Evolutionary conservation across 2,888 invertebrate species (phyloP), one percentile per base, ranked within the genome.

Genomic region (Athrips mouffetella): DNA sequence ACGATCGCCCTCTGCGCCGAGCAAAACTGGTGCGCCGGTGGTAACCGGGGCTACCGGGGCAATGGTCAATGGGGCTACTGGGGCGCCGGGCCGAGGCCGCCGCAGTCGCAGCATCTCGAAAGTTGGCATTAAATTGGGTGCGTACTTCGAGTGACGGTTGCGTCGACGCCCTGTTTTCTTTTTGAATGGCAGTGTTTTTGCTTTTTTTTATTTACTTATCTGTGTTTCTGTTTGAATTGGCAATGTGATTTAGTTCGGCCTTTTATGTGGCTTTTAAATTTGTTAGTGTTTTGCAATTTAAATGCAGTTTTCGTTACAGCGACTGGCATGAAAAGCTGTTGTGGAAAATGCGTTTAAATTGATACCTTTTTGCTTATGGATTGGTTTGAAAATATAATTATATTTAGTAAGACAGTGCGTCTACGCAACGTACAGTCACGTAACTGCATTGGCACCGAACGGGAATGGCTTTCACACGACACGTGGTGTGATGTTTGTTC

Each of bases 61-160:
- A 45, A 66, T 63, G 68, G 62, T 67, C 35, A 60, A 63, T 42
- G 73, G 69, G 68, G 55, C 73, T 47, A 63, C 68, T 48, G 78
- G 74, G 62, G 59, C 73, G 50, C 71, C 80, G 45, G 73, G 68
- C 56, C 67, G 75, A 57, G 80, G 78, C 60, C 80, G 87, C 59
- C 78, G 89, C 70, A 88, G 85, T 64, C 82, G 85, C 67, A 87
- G 88, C 75, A 76, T 86, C 52, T 77, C 87, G 47, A 89, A 89
- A 88, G 88, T 89, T 73, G 89, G 88, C 67, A 89, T 89, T 76
- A 88, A 86, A 80, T 78, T 89, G 86, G 89, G 89, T 89, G 88
- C 87, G 89, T 89, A 89, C 71, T 50, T 65, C 63, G 63, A 62
- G 75, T 76, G 81, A 73, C 77, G 63, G 83, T 86, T 86, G 87